A percentile compares a stretch with the other conserved stretches of the same genome.
phyloP scores from a whole-genome alignment of 2,113 vertebrate genomes.

The Mesoclemmys tuberculata region DNA sequence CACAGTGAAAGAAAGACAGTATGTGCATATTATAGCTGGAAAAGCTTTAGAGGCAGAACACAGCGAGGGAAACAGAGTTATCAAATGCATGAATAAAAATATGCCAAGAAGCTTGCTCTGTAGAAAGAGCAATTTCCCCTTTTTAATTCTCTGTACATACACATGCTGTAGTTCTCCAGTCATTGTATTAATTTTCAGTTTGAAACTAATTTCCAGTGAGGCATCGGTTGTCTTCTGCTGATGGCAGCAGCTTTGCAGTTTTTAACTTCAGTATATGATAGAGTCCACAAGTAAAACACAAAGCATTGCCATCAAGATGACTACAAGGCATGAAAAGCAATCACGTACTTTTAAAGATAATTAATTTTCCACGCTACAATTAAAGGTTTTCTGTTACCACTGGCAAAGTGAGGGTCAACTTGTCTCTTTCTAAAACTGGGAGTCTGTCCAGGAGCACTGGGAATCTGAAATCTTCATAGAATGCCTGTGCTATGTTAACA shows the following conservation, averaged over 20 bases:
- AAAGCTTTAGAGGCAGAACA: constrained; percentile 52
- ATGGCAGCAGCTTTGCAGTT: constrained; percentile 33
- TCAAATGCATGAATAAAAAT: constrained; percentile 58
- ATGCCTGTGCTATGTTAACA: not conserved
- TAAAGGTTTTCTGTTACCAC: constrained; percentile 52
- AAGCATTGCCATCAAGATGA: constrained; percentile 57
- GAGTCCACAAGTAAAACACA: constrained; percentile 46
- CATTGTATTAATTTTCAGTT: constrained; percentile 30
- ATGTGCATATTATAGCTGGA: constrained; percentile 15
- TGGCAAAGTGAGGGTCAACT: constrained; percentile 30
- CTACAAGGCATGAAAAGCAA: constrained; percentile 49
- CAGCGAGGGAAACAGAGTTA: constrained; percentile 45
- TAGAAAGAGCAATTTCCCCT: constrained; percentile 20
- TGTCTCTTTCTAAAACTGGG: constrained; percentile 38
- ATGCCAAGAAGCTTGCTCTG: constrained; percentile 32
- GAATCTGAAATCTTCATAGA: not conserved
- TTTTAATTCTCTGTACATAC: constrained; percentile 44
- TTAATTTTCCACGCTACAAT: constrained; percentile 53
- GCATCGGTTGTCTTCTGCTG: constrained; percentile 44
- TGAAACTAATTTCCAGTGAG: constrained; percentile 44
- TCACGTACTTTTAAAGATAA: constrained; percentile 56
- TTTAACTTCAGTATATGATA: constrained; percentile 32
- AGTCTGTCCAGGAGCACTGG: not conserved
- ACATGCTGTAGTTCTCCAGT: not conserved
- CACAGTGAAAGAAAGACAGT: constrained; percentile 67